Conservation (phyloP, 2,888 invertebrate genomes). For the Ceriagrion tenellum region DNA sequence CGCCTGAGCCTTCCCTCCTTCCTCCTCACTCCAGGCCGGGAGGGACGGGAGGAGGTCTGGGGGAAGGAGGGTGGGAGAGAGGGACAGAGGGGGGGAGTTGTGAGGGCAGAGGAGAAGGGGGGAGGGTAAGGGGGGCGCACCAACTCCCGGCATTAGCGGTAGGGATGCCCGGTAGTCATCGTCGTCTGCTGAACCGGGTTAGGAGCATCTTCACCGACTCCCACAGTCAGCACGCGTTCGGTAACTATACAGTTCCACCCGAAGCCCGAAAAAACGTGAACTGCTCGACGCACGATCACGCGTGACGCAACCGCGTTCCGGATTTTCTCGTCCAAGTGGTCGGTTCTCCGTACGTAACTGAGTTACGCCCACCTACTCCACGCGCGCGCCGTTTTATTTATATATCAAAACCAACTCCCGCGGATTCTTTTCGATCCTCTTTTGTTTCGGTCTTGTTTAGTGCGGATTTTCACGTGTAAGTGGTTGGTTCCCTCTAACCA, state of each 20-base stretch:
- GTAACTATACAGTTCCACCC: not conserved
- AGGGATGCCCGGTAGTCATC: slow-evolving; percentile 71
- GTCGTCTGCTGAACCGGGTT: slow-evolving; percentile 56
- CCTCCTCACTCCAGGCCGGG: not conserved
- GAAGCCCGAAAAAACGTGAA: not conserved
- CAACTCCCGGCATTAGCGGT: slow-evolving; percentile 78
- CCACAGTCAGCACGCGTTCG: slow-evolving; percentile 21
- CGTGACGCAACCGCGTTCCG: slow-evolving; percentile 72
- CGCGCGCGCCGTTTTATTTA: not conserved
- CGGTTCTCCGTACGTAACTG: too few species aligned
- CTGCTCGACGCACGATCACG: slow-evolving; percentile 74
- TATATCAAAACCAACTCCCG: not conserved
- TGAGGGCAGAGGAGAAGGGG: slow-evolving; percentile 71
- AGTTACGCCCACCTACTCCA: not conserved
- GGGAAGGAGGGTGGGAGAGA: slow-evolving; percentile 71
- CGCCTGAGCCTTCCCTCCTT: slow-evolving; percentile 60
- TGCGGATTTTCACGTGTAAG: too few species aligned
- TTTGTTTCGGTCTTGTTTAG: too few species aligned
- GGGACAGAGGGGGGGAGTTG: slow-evolving; percentile 70
- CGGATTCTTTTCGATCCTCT: not conserved
- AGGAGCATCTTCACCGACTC: slow-evolving; percentile 62
- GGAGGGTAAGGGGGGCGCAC: slow-evolving; percentile 75
- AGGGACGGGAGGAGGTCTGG: slow-evolving; percentile 64
- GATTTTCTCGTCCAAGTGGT: slow-evolving; percentile 69
- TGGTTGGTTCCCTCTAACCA: too few species aligned